Base-by-base conservation (phyloP, 2,888 invertebrate species). In the Pimpla rufipes region DNA sequence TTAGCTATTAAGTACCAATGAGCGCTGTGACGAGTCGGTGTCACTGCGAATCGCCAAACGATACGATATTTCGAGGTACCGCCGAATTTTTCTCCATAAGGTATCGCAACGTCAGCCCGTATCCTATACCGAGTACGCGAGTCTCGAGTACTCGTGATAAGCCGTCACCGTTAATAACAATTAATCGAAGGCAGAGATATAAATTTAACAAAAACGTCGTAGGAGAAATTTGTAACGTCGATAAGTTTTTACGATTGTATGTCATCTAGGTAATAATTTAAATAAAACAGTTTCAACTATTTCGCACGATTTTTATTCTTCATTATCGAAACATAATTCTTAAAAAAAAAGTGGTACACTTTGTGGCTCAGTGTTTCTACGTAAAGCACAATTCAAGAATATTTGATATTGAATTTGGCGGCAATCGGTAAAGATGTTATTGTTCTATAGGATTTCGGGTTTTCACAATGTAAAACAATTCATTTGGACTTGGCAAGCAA, bases 401-500 rank as follows among this genome's bases (percentile, higher is more conserved):
- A n/a, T n/a, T n/a, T n/a, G n/a, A n/a, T 45, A 45, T 45, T 45
- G 4, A 45, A 45, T 45, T 45, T 45, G n/a, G 2, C 13, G 11
- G 13, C 8, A n/a, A 45, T 13, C 45, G 13, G 45, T 45, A 45
- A 37, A 85, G 71, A 77, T 67, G 55, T 40, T 59, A 77, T 79
- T 40, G 40, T 42, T 40, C 66, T 45, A 62, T 10, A 37, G 35
- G 10, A 40, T 62, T 40, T 42, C 10, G 57, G n/a, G 50, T 45
- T 37, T 35, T n/a, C 18, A 50, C 10, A 59, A 23, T 80, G 80
- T 64, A 57, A 84, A 84, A 85, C 35, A n/a, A 16, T 40, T 1
- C 18, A 40, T 79, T 84, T 90, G 89, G 88, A 88, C 90, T 92
- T 91, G 92, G 90, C 92, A 92, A 92, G 92, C 91, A 90, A 90